Evolutionary conservation across 2,797 vertebrate genomes (phyloP).

Genomic region (Myotis daubentonii): DNA sequence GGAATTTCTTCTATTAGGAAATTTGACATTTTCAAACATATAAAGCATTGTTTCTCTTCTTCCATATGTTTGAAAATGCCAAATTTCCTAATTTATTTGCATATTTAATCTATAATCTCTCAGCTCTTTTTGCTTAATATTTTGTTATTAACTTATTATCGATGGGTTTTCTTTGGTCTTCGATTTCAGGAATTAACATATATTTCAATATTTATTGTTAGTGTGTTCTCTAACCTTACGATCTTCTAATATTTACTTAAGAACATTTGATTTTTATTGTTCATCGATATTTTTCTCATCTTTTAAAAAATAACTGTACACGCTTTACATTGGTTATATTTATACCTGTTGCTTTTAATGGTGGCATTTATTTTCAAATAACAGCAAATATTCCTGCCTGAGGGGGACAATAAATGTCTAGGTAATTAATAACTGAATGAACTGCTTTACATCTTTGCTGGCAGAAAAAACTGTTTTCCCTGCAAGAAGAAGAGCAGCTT

Average conservation of each 20-base stretch:
- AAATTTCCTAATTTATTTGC: not conserved
- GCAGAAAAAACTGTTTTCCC: conserved; percentile 75
- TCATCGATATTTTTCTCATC: not conserved
- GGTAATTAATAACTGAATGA: conserved; percentile 34
- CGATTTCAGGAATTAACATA: not conserved
- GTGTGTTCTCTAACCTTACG: not conserved
- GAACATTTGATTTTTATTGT: conserved; percentile 17
- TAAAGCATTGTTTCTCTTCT: not conserved
- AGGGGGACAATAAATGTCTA: not conserved
- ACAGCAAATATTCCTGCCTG: not conserved
- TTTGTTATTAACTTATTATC: not conserved
- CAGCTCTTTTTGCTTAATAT: not conserved
- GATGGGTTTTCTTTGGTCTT: not conserved
- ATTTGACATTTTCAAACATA: conserved; percentile 12
- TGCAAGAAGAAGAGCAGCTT: conserved; percentile 64
- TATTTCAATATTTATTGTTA: not conserved
- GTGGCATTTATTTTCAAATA: not conserved
- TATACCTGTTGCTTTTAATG: not conserved
- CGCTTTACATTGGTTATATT: not conserved
- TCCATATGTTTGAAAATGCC: not conserved
- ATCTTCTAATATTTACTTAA: not conserved
- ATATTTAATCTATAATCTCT: not conserved
- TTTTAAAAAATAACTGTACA: not conserved
- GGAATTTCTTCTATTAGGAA: not conserved
- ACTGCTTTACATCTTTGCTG: conserved; percentile 55